A percentile compares a stretch with the other conserved stretches of the same genome.
phyloP scores from a whole-genome alignment of 2,797 vertebrate genomes.

The Cheirogaleus major region DNA sequence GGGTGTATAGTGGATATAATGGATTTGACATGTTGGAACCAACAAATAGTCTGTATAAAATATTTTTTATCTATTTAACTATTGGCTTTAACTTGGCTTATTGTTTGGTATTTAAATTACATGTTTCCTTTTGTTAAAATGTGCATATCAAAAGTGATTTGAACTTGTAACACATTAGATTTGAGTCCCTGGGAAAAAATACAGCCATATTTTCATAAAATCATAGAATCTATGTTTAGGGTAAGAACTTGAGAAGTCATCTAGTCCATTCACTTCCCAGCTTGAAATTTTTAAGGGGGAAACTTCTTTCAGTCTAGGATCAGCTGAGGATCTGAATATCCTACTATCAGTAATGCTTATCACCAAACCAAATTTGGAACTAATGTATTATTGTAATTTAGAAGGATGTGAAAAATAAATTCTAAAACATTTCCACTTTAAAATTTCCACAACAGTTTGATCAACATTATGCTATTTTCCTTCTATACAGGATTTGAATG shows the following conservation, averaged over 20 bases:
- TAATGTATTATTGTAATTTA: background rate
- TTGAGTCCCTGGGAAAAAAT: background rate
- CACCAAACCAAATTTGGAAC: background rate
- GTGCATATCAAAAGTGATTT: background rate
- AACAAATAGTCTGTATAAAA: background rate
- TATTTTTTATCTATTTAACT: background rate
- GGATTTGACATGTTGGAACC: background rate
- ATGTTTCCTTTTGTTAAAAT: background rate
- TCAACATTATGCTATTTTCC: background rate
- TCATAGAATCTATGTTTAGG: background rate
- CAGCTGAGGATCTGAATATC: background rate
- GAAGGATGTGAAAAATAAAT: background rate
- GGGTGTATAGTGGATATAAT: background rate
- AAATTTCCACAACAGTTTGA: background rate
- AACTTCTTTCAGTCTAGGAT: background rate
- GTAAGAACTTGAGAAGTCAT: background rate
- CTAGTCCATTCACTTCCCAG: background rate
- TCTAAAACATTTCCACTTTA: background rate
- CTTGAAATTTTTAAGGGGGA: background rate
- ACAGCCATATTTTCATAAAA: background rate
- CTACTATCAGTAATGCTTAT: background rate
- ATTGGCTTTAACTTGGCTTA: conserved; percentile 30
- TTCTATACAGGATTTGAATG: background rate
- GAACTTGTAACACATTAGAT: background rate
- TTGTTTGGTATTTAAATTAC: conserved; percentile 21